These are phyloP conservation scores for Lytechinus pictus DNA, from an alignment of 35 echinoderm and acorn worm species.

Conservation along the genomic window DNA sequence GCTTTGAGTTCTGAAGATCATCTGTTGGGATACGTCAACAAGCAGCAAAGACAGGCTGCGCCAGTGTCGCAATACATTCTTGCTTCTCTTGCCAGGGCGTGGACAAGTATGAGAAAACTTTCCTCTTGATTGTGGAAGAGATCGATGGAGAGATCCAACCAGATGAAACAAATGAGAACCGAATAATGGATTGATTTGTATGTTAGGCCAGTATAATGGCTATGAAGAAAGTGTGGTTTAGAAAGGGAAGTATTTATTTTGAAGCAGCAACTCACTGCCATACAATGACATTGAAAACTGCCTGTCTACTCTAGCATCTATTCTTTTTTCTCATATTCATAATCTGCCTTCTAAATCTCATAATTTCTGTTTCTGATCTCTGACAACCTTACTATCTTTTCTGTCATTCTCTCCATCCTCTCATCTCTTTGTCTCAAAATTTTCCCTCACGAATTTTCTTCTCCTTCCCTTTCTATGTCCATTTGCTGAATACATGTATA, in stretches of 20 bases:
- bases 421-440: background rate
- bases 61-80: constrained; percentile 45
- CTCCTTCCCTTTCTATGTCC: background rate
- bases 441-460: background rate
- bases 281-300: constrained; percentile 42
- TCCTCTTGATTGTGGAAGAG: constrained; percentile 36
- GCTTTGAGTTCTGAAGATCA: background rate
- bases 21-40: background rate
- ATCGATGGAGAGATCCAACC: background rate
- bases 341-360: background rate
- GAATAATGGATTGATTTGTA: constrained; percentile 31
- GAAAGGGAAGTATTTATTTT: constrained; percentile 27
- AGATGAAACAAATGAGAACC: background rate
- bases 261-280: constrained; percentile 51
- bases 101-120: constrained; percentile 36
- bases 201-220: constrained; percentile 12
- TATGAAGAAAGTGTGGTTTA: background rate
- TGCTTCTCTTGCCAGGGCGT: constrained; percentile 56
- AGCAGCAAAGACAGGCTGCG: constrained; percentile 5
- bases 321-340: background rate
- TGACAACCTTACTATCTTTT: background rate
- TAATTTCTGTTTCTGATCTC: background rate
- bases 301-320: background rate
- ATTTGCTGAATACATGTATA: constrained; percentile 9
- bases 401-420: background rate